Conservation (phyloP, 2,888 invertebrate species). For the Entomobrya multifasciata region DNA sequence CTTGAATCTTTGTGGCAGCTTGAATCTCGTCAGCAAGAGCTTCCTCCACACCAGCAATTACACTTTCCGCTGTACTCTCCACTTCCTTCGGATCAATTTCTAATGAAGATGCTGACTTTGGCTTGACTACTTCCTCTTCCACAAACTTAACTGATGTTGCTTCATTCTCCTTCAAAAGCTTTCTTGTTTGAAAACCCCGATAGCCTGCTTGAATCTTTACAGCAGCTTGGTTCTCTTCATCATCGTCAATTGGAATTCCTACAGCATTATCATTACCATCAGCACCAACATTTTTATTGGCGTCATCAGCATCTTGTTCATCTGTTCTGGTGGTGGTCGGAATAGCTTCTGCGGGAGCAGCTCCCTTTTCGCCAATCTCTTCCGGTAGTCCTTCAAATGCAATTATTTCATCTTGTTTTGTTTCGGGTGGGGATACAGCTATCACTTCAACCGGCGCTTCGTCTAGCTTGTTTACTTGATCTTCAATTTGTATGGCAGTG, state of each 20-base stretch:
- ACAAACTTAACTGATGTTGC: background rate
- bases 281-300: background rate
- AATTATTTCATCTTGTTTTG: constrained; percentile 8
- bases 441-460: constrained; percentile 14
- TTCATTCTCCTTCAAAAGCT: constrained; percentile 42
- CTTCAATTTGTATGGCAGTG: constrained; percentile 23
- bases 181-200: constrained; percentile 74
- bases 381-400: constrained; percentile 41
- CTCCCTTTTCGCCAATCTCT: background rate
- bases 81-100: background rate
- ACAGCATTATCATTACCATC: constrained; percentile 1
- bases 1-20: constrained; percentile 72
- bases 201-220: constrained; percentile 73
- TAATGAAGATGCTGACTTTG: background rate
- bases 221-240: constrained; percentile 42
- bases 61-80: background rate
- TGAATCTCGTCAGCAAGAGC: constrained; percentile 67
- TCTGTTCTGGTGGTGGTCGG: background rate
- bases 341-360: background rate
- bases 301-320: constrained; percentile 10
- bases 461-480: constrained; percentile 22
- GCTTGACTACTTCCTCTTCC: too few species aligned
- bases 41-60: constrained; percentile 29
- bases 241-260: constrained; percentile 9
- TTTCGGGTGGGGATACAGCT: background rate